phyloP scores from a whole-genome alignment of 1,140 invertebrate species.

The Drosophila micromelanica region DNA sequence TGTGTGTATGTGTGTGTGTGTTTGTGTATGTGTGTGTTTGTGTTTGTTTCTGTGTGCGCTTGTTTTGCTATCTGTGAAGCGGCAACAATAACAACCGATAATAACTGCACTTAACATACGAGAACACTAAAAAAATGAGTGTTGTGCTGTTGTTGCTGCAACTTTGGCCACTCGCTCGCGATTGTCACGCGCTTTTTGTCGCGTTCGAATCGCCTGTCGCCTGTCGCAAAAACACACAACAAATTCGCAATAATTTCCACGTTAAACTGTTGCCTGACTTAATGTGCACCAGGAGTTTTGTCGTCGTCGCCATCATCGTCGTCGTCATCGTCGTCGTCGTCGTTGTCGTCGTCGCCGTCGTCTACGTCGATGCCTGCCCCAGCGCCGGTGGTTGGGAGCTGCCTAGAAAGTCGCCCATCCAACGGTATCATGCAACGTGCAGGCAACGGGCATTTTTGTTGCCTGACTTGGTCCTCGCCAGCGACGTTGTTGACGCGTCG shows the following conservation, averaged over 20 bases:
- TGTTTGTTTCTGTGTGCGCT: too few species aligned
- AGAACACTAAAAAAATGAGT: conserved; percentile 36
- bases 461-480: conserved; percentile 31
- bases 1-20: conserved; percentile 2
- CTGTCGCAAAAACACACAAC: conserved; percentile 81
- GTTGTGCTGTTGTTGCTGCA: conserved; percentile 21
- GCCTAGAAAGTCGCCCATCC: conserved; percentile 27
- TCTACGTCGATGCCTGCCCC: conserved; percentile 44
- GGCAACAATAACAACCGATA: conserved; percentile 35
- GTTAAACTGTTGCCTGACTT: conserved; percentile 83
- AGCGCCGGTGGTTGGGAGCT: conserved; percentile 59
- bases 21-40: conserved; percentile 14
- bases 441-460: conserved; percentile 36
- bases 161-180: conserved; percentile 10
- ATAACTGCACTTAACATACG: conserved; percentile 42
- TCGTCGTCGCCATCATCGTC: conserved; percentile 49
- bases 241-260: conserved; percentile 84
- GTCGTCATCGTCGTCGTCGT: conserved; percentile 28
- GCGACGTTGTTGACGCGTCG: conserved; percentile 1
- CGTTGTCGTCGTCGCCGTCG: conserved; percentile 23
- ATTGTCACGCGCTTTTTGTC: conserved; percentile 33
- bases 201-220: conserved; percentile 30
- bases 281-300: conserved; percentile 82
- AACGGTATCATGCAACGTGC: conserved; percentile 20
- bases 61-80: conserved; percentile 21